Evolutionary conservation across 92 coral and sea anemone genomes (phyloP), one percentile per base, ranked within the genome.

Genomic region (Epizoanthus ramosus): DNA sequence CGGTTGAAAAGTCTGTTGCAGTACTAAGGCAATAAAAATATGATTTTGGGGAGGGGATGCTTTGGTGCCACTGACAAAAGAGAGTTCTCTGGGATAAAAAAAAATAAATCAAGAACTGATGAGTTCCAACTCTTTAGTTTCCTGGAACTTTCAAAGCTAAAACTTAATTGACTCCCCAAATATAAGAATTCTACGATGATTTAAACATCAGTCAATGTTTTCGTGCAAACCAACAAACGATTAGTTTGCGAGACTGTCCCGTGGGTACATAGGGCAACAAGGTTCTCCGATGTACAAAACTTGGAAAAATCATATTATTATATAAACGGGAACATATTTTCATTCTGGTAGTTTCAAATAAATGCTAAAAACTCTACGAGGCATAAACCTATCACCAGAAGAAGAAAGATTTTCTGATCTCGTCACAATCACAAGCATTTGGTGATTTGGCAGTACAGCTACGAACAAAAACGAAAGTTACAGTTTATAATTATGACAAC

Each of bases 341-440:
- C 50, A 33, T 3, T 28, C 47, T 33, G 10, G 17, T 3, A 39
- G 17, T 7, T 21, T 25, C 4, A 25, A 16, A 28, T 28, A 28
- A 28, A 28, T 0, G 4, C 4, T 16, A 8, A n/a, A 19, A 37
- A 9, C 12, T 10, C 35, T 41, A 22, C 45, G n/a, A 63, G 61
- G 58, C 24, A 41, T 31, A 77, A 77, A 77, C 25, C 45, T 21
- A 77, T 69, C 10, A 37, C 68, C 70, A 63, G 57, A 41, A 74
- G 80, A 74, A 37, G 81, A 57, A 41, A 61, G 70, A 43, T 76
- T 17, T 41, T 39, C 3, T 25, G 43, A 64, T 47, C 15, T 22
- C 45, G 53, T 58, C 13, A 45, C 12, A 37, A 3, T 8, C 71
- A 60, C 71, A 43, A 43, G 70, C 82, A 60, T 57, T 37, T 28